Percentiles rank a stretch among this genome's conserved stretches.
Evolutionary conservation across 2,113 vertebrate genomes (phyloP).

Genomic region (Alosa alosa): DNA sequence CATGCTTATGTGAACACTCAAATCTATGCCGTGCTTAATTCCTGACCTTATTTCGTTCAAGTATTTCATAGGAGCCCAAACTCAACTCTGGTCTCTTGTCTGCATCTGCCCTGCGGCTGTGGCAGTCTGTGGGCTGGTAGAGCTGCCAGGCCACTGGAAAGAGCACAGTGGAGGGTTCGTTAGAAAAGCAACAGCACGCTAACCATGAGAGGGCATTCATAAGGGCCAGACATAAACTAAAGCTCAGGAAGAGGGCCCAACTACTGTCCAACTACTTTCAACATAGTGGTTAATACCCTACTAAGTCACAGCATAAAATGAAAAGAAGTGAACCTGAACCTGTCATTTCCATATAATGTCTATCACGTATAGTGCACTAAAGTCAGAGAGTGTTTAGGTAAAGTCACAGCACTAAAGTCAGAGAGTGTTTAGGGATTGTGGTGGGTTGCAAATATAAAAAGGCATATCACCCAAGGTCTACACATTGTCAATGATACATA

Average conservation of each 20-base stretch:
- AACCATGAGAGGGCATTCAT: background rate
- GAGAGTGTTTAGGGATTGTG: too few species aligned
- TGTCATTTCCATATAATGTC: too few species aligned
- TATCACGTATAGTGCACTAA: too few species aligned
- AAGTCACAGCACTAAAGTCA: too few species aligned
- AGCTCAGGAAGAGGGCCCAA: background rate
- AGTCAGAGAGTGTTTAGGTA: too few species aligned
- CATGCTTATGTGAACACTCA: background rate
- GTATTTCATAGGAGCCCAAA: conserved; percentile 72
- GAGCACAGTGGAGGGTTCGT: background rate
- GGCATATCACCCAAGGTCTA: too few species aligned
- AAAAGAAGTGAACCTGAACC: too few species aligned
- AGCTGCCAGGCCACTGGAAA: conserved; percentile 70
- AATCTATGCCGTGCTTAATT: background rate
- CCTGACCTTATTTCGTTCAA: conserved; percentile 58
- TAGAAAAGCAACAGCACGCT: background rate
- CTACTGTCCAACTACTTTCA: too few species aligned
- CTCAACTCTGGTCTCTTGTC: conserved; percentile 68
- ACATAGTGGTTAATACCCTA: too few species aligned
- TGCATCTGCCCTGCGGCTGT: conserved; percentile 59
- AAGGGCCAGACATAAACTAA: background rate
- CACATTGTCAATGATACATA: too few species aligned
- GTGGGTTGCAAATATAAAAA: background rate
- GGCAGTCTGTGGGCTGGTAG: conserved; percentile 69
- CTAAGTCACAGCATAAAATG: too few species aligned